Percentiles rank a stretch among this genome's conserved stretches.
Evolutionary conservation across 37 sponge, comb jelly and placozoan species (phyloP).

Genomic region (Beroe forskalii): DNA sequence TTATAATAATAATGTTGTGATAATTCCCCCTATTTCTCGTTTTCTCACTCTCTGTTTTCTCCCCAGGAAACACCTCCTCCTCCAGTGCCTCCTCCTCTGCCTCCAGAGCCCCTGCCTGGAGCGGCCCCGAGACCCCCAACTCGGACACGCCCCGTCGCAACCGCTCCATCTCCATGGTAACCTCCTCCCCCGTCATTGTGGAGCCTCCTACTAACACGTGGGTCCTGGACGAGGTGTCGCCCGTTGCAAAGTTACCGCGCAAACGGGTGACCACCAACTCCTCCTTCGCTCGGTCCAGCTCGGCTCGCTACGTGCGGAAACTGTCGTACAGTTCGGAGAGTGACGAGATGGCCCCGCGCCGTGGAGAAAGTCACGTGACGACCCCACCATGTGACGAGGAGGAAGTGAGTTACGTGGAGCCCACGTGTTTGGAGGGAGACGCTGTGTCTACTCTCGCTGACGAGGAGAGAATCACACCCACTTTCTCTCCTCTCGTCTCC

Average conservation of each 20-base stretch:
- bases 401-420: too few relatives aligned
- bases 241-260: neutral
- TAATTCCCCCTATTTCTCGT: neutral
- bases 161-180: slow-evolving; percentile 16
- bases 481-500: neutral
- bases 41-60: neutral
- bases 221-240: neutral
- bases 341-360: neutral
- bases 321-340: slow-evolving; percentile 23
- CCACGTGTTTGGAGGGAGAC: too few relatives aligned
- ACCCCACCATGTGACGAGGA: neutral
- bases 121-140: neutral
- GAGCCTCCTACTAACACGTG: neutral
- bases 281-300: neutral
- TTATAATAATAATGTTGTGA: neutral
- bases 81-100: neutral
- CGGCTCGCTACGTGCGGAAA: neutral
- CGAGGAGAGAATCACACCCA: neutral
- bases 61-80: neutral
- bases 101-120: neutral
- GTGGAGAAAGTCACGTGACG: neutral
- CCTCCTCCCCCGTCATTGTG: slow-evolving; percentile 31
- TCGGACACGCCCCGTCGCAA: neutral
- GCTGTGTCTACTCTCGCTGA: too few relatives aligned
- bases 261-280: too few relatives aligned